A percentile compares a stretch with the other conserved stretches of the same genome.
Evolutionary conservation across 2,113 vertebrate genomes (phyloP).

Genomic region (Salminus brasiliensis): DNA sequence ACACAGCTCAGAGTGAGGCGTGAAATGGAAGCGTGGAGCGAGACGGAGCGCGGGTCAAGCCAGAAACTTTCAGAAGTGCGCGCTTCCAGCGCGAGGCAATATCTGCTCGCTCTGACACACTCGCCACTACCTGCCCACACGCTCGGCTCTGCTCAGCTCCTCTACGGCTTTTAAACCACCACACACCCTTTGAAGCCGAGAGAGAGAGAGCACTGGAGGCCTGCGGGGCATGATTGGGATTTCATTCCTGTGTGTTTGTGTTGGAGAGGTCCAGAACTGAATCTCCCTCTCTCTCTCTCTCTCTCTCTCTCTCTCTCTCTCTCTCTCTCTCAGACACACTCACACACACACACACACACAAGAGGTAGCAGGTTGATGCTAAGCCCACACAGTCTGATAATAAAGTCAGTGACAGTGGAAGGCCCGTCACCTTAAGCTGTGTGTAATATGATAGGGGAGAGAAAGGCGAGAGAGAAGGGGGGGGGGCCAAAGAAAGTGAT

Average conservation of each 20-base stretch:
- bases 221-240: slow-evolving; percentile 34
- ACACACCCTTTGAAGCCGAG: slow-evolving; percentile 33
- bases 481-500: background rate
- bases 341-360: background rate
- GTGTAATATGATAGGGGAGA: background rate
- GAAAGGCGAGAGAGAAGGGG: background rate
- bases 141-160: background rate
- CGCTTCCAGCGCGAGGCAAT: background rate
- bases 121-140: slow-evolving; percentile 20
- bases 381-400: slow-evolving; percentile 26
- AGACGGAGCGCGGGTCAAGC: background rate
- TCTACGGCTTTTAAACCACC: background rate
- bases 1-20: background rate
- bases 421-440: slow-evolving; percentile 28
- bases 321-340: background rate
- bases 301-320: background rate
- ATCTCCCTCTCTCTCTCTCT: background rate
- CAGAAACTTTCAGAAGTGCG: slow-evolving; percentile 29
- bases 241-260: slow-evolving; percentile 24
- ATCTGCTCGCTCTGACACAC: slow-evolving; percentile 5
- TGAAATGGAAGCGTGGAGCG: slow-evolving; percentile 1
- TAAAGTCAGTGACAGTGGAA: slow-evolving; percentile 30
- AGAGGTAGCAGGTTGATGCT: background rate
- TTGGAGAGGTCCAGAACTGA: background rate
- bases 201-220: background rate